These are phyloP conservation scores for Poeciliopsis paucimaculata DNA, from an alignment of 2,797 vertebrate species.

Conservation along the genomic window DNA sequence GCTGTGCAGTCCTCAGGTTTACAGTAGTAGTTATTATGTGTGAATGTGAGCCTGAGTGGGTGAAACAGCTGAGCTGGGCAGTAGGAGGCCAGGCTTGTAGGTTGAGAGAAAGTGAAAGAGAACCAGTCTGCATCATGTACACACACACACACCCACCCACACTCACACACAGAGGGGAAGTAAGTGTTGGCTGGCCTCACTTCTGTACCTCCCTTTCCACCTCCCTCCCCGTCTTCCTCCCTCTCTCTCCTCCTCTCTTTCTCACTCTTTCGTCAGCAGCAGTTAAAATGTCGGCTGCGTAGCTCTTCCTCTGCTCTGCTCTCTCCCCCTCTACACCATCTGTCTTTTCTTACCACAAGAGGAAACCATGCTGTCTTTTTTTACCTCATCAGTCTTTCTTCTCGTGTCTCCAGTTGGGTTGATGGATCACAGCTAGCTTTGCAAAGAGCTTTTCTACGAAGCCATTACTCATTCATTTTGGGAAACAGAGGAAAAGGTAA, in stretches of 20 bases:
- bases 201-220: constrained; percentile 38
- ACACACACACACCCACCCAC: constrained; percentile 1
- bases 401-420: constrained; percentile 19
- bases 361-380: constrained; percentile 37
- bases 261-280: constrained; percentile 69
- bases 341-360: constrained; percentile 62
- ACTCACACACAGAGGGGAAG: constrained; percentile 32
- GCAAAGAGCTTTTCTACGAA: constrained; percentile 46
- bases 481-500: constrained; percentile 61
- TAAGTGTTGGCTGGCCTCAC: constrained; percentile 46
- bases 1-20: not conserved
- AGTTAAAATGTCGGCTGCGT: constrained; percentile 79
- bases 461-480: constrained; percentile 40
- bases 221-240: constrained; percentile 19
- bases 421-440: constrained; percentile 54
- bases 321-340: constrained; percentile 61
- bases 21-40: not conserved
- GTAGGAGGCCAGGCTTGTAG: not conserved
- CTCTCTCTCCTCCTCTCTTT: constrained; percentile 35
- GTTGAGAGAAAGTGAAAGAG: constrained; percentile 43
- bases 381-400: constrained; percentile 26
- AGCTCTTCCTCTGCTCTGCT: constrained; percentile 65
- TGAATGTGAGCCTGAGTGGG: not conserved
- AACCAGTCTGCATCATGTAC: constrained; percentile 32
- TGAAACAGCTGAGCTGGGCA: not conserved